A percentile compares a stretch with the other conserved stretches of the same genome.
Evolutionary conservation across 53 echinoderm and acorn worm species (phyloP).

Genomic region (Henricia sp.): DNA sequence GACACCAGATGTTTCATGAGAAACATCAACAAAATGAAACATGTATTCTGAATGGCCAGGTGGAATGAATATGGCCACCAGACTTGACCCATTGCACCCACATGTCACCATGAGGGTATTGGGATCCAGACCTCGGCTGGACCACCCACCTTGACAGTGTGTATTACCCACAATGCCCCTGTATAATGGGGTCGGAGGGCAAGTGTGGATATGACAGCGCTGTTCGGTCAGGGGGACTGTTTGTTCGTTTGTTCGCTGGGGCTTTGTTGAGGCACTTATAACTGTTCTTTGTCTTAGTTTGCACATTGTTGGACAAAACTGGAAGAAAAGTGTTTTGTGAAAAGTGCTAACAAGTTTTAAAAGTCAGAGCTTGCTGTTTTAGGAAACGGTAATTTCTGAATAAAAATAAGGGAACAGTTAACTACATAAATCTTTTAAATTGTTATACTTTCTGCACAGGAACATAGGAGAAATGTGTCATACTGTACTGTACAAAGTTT

Average conservation of each 20-base stretch:
- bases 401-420: too few relatives aligned
- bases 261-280: too few relatives aligned
- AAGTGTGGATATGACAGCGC: conserved; percentile 6
- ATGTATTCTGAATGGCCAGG: neutral
- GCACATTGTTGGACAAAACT: too few relatives aligned
- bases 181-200: conserved; percentile 31
- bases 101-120: neutral
- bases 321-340: too few relatives aligned
- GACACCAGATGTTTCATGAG: neutral
- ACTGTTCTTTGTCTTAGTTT: too few relatives aligned
- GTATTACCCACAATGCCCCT: conserved; percentile 32
- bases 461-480: too few relatives aligned
- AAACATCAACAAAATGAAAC: conserved; percentile 1
- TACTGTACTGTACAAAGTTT: too few relatives aligned
- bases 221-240: neutral
- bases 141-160: conserved; percentile 45
- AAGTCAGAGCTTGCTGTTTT: too few relatives aligned
- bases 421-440: too few relatives aligned
- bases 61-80: neutral
- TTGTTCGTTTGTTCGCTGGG: neutral
- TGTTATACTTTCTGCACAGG: too few relatives aligned
- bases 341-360: too few relatives aligned
- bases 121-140: conserved; percentile 26
- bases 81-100: neutral
- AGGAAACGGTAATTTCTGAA: too few relatives aligned